phyloP scores from a whole-genome alignment of 35 echinoderm and acorn worm genomes.

The Eucidaris tribuloides region DNA sequence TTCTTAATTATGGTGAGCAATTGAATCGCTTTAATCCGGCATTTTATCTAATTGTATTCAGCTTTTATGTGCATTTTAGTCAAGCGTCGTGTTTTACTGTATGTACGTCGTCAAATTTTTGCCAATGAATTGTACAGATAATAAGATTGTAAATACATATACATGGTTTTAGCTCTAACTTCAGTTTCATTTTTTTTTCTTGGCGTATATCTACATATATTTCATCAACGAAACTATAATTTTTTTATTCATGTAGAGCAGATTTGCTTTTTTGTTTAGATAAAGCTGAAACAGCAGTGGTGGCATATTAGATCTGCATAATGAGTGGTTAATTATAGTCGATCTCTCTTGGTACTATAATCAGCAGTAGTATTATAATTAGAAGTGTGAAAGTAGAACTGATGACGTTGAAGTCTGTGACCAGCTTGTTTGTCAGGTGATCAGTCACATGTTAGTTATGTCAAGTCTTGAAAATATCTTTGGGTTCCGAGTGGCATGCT shows the following conservation, averaged over 20 bases:
- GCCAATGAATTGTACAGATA: slow-evolving; percentile 33
- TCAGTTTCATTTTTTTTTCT: no score
- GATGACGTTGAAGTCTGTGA: not conserved
- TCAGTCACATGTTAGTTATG: not conserved
- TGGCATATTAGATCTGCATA: not conserved
- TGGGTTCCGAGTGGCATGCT: not conserved
- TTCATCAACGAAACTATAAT: no score
- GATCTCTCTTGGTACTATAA: slow-evolving; percentile 6
- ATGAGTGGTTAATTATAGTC: not conserved
- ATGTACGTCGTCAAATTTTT: slow-evolving; percentile 5
- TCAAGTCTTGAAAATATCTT: no score
- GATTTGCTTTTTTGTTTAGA: no score
- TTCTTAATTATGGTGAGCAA: not conserved
- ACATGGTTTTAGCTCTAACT: not conserved
- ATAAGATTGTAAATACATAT: slow-evolving; percentile 25
- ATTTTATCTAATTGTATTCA: slow-evolving; percentile 17
- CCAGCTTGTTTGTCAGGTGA: no score
- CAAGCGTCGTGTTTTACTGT: slow-evolving; percentile 1
- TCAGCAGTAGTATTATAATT: slow-evolving; percentile 1
- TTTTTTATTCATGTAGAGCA: no score
- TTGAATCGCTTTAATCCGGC: not conserved
- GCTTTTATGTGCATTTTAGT: slow-evolving; percentile 23
- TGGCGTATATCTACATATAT: no score
- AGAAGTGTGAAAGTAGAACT: not conserved
- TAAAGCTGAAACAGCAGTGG: no score